A percentile compares a stretch with the other conserved stretches of the same genome.
Evolutionary conservation across 2,888 invertebrate species (phyloP).

Genomic region (Muscina levida): DNA sequence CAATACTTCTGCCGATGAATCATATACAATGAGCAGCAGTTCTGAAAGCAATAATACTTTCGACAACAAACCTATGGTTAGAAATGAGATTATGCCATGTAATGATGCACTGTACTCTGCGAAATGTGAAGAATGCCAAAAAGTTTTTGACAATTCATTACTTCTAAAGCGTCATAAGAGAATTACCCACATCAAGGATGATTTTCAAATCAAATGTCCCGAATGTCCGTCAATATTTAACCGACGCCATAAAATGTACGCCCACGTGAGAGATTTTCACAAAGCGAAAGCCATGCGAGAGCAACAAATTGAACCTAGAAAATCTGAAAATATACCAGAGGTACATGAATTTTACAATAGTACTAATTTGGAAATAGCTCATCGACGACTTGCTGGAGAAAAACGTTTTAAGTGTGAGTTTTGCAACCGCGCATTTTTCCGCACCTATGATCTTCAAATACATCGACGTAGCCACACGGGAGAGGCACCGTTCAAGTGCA

Average conservation of each 20-base stretch:
- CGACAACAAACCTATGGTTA: no score
- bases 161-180: constrained; percentile 84
- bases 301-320: constrained; percentile 29
- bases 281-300: constrained; percentile 55
- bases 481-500: constrained; percentile 83
- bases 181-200: constrained; percentile 81
- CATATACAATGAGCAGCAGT: no score
- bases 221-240: constrained; percentile 82
- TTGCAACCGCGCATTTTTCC: constrained; percentile 83
- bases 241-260: constrained; percentile 82
- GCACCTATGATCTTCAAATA: constrained; percentile 83
- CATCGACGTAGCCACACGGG: constrained; percentile 83
- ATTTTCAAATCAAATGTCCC: constrained; percentile 82
- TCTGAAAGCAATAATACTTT: no score
- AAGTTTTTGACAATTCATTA: constrained; percentile 84
- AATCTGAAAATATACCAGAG: constrained; percentile 50
- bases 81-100: no score
- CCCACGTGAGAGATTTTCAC: constrained; percentile 80
- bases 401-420: constrained; percentile 84
- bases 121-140: constrained; percentile 83
- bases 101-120: constrained; percentile 47
- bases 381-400: constrained; percentile 81
- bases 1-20: no score
- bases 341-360: constrained; percentile 81
- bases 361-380: constrained; percentile 83